These are phyloP conservation scores for Julus scanicus DNA, from an alignment of 2,888 invertebrate species.

Conservation along the genomic window DNA sequence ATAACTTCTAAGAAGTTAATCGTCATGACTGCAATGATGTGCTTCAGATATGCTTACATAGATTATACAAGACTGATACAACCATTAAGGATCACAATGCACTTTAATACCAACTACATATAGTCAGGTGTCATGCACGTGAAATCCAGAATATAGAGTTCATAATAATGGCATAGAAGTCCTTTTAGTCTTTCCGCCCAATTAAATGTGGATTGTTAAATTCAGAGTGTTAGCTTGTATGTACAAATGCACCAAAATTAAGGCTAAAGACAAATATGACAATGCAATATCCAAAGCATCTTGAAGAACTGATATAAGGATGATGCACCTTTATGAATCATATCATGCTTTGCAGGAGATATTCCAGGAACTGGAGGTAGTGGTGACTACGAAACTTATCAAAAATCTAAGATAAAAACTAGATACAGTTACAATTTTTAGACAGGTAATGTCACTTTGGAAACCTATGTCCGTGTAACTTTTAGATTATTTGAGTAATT, in stretches of 20 bases:
- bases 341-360: background rate
- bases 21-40: no score
- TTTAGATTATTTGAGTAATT: background rate
- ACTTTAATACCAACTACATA: no score
- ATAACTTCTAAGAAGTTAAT: no score
- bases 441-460: background rate
- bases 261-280: background rate
- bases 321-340: background rate
- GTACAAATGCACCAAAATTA: background rate
- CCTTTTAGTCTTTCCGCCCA: no score
- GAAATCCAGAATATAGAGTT: no score
- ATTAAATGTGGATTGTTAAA: no score
- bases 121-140: no score
- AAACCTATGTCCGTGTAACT: background rate
- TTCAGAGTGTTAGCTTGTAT: background rate
- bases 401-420: background rate
- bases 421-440: background rate
- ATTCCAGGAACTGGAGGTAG: background rate
- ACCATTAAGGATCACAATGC: no score
- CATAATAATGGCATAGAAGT: no score
- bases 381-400: background rate
- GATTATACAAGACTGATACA: no score
- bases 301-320: background rate
- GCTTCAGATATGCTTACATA: no score
- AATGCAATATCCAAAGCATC: background rate